These are phyloP conservation scores for Sebastes elongatus DNA, from an alignment of 2,797 vertebrate species.

Conservation along the genomic window DNA sequence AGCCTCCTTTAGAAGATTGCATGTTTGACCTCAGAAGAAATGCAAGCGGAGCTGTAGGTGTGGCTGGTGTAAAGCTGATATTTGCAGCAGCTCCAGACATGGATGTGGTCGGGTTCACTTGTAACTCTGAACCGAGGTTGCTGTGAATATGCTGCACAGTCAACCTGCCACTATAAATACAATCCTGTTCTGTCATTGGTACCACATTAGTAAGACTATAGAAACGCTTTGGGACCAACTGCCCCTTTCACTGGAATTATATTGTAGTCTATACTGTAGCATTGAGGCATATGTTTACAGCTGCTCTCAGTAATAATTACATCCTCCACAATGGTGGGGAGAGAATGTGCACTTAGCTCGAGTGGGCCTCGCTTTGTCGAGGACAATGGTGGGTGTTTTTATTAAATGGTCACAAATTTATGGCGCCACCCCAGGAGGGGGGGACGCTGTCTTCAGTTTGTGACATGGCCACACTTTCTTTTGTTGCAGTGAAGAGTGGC, in stretches of 20 bases:
- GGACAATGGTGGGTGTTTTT: constrained; percentile 32
- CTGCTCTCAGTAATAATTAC: constrained; percentile 47
- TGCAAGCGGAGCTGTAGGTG: neutral
- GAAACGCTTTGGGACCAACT: constrained; percentile 27
- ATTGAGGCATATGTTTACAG: constrained; percentile 36
- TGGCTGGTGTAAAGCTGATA: constrained; percentile 20
- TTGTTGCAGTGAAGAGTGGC: neutral
- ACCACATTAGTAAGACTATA: constrained; percentile 14
- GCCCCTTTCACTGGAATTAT: constrained; percentile 21
- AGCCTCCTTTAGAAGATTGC: constrained; percentile 25
- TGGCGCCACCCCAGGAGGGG: neutral
- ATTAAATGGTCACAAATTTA: constrained; percentile 40
- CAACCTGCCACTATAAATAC: constrained; percentile 23
- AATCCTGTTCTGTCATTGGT: constrained; percentile 17
- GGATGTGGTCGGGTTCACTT: constrained; percentile 7
- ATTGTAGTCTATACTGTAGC: constrained; percentile 14
- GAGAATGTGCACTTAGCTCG: constrained; percentile 20
- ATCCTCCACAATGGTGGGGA: constrained; percentile 10
- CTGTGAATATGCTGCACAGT: constrained; percentile 18
- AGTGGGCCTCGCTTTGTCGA: neutral
- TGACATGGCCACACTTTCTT: constrained; percentile 1
- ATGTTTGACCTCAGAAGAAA: constrained; percentile 22
- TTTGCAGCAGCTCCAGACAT: constrained; percentile 26
- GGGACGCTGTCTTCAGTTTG: constrained; percentile 5
- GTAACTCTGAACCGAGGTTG: neutral